These are phyloP conservation scores for Romanogobio albipinnatus DNA, from an alignment of 2,113 vertebrate genomes.

Conservation along the genomic window DNA sequence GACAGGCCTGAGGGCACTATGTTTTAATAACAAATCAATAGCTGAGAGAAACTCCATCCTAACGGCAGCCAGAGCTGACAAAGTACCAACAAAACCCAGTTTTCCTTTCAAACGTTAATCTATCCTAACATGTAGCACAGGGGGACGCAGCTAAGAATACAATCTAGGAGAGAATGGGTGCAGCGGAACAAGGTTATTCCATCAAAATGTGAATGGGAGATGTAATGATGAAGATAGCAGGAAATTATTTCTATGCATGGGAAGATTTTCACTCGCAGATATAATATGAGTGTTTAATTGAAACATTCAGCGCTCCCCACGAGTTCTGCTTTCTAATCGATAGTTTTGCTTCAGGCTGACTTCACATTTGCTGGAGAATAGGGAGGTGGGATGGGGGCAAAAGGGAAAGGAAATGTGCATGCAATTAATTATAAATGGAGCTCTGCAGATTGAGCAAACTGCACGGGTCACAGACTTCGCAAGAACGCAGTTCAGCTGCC, in stretches of 20 bases:
- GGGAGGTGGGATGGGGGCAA: slow-evolving; percentile 10
- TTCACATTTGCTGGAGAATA: slow-evolving; percentile 39
- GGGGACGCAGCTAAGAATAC: neutral
- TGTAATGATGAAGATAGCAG: slow-evolving; percentile 38
- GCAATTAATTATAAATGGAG: slow-evolving; percentile 55
- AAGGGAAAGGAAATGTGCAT: slow-evolving; percentile 30
- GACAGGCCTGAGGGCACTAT: slow-evolving; percentile 28
- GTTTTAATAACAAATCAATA: slow-evolving; percentile 55
- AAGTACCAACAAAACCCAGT: slow-evolving; percentile 25
- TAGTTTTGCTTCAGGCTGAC: slow-evolving; percentile 44
- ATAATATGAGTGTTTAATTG: slow-evolving; percentile 54
- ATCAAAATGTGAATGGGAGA: slow-evolving; percentile 23
- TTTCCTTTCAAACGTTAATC: slow-evolving; percentile 32
- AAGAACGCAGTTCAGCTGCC: slow-evolving; percentile 24
- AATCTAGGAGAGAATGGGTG: slow-evolving; percentile 20
- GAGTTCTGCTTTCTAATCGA: slow-evolving; percentile 55
- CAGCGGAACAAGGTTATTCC: neutral
- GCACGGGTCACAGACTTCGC: slow-evolving; percentile 52
- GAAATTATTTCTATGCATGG: slow-evolving; percentile 44
- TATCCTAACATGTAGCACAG: neutral
- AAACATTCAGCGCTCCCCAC: slow-evolving; percentile 26
- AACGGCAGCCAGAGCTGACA: slow-evolving; percentile 50
- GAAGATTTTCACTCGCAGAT: slow-evolving; percentile 34
- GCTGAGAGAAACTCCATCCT: neutral
- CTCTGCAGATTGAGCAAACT: slow-evolving; percentile 53